Evolutionary conservation across 2,888 invertebrate species (phyloP), one percentile per base, ranked within the genome.

Genomic region (Allolobophora icterica): DNA sequence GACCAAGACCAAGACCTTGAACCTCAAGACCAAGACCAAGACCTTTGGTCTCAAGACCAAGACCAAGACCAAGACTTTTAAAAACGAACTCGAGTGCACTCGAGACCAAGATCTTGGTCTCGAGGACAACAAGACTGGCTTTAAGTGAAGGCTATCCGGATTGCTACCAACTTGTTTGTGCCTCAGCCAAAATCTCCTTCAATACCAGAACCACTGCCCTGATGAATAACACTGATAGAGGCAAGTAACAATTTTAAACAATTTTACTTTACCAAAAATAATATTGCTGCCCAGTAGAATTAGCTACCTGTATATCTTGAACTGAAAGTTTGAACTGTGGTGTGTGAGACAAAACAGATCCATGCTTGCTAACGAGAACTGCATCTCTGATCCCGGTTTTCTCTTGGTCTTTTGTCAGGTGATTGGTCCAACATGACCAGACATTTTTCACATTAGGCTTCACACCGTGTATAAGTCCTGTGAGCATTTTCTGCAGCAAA

Each of bases 381-480:
- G 87, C 87, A 87, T 87, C 87, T 87, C 87, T 34, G 34, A 87
- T 87, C 35, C 87, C 87, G 11, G 87, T 87, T 87, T 24, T 35
- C 87, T 87, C 87, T 34, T 35, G 35, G 35, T 87, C 87, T 87
- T 87, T 87, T 34, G 87, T 87, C 21, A 87, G 17, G 24, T 87
- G n/a, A 11, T 35, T 87, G 87, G 15, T 34, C 87, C 87, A 87
- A 34, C 21, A 38, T 34, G 38, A 34, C 87, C 87, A 87, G 24
- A 38, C 87, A 15, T 87, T 87, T 35, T 38, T 87, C 21, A 33
- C 34, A 34, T 34, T 87, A n/a, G 87, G 87, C 87, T n/a, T 87
- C 38, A 38, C 38, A 35, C 87, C 87, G 2, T 87, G 35, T 35
- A 87, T 35, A 34, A 87, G 34, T 34, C 35, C 87, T 8, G 87